Evolutionary conservation across 2,888 invertebrate species (phyloP).

Genomic region (Amphipoea oculea): DNA sequence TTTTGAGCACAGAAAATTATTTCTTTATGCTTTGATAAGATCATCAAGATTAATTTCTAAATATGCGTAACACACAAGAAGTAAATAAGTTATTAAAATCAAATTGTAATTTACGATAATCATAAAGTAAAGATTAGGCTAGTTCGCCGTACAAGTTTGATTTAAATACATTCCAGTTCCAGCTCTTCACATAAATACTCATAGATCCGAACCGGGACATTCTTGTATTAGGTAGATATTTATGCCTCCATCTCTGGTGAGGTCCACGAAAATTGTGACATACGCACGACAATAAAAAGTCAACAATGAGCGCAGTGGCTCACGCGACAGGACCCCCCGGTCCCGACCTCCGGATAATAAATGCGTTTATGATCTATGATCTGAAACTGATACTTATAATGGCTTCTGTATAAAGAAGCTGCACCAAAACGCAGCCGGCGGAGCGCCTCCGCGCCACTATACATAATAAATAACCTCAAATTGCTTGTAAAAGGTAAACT

Average conservation of each 20-base stretch:
- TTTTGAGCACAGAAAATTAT: conserved; percentile 75
- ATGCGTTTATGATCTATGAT: conserved; percentile 90
- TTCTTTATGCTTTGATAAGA: conserved; percentile 74
- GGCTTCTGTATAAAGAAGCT: conserved; percentile 90
- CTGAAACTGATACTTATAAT: conserved; percentile 90
- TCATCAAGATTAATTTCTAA: conserved; percentile 82
- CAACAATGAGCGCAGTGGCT: conserved; percentile 83
- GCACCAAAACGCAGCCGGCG: conserved; percentile 81
- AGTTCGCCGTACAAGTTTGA: conserved; percentile 79
- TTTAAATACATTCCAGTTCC: conserved; percentile 85
- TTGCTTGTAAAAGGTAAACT: conserved; percentile 88
- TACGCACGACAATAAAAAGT: conserved; percentile 86
- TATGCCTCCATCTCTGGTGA: conserved; percentile 80
- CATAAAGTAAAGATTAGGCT: conserved; percentile 88
- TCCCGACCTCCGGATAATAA: conserved; percentile 82
- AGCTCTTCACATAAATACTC: conserved; percentile 79
- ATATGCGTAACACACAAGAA: conserved; percentile 76
- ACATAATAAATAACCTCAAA: conserved; percentile 89
- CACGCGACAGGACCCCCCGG: conserved; percentile 86
- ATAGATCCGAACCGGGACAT: conserved; percentile 80
- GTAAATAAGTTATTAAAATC: conserved; percentile 89
- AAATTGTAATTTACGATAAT: conserved; percentile 87
- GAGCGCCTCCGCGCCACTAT: conserved; percentile 73
- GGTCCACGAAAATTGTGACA: conserved; percentile 86
- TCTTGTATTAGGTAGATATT: conserved; percentile 83